Base-by-base conservation (phyloP, 2,797 vertebrate species). In the Cryptoblepharus egeriae region DNA sequence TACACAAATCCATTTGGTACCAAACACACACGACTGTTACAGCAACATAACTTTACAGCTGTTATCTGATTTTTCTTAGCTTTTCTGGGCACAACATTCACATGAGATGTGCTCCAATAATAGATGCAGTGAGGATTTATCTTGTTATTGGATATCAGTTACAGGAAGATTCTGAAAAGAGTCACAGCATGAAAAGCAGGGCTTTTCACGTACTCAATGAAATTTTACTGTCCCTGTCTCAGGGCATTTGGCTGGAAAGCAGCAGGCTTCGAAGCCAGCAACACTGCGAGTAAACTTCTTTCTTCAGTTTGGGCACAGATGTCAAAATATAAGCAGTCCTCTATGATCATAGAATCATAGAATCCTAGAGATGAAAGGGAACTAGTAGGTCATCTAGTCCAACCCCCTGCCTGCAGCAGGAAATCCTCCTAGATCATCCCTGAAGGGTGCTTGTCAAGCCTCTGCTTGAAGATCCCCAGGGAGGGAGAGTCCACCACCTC, bases 281-380 rank as follows among this genome's bases (percentile, higher is more conserved):
- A 42, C 88, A 92, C 88, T 81, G 74, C 88, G 71, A 89, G 64
- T 77, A 91, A 93, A 92, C 83, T 90, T 91, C 85, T 84, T 67
- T 75, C 74, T 86, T 63, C 52, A 69, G n/a, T 77, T 71, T 86
- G 81, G 86, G 75, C 84, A 88, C 79, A 63, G 61, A 84, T 93
- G 90, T 95, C 92, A 93, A 92, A 93, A 88, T 89, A 3, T 78
- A 90, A 87, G 70, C 88, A 90, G 90, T 93, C 94, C 94, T 94
- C 83, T 77, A 94, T n/a, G n/a, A n/a, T n/a, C n/a, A n/a, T n/a
- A n/a, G n/a, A n/a, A n/a, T n/a, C n/a, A n/a, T n/a, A n/a, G n/a
- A n/a, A n/a, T n/a, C n/a, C n/a, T n/a, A n/a, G n/a, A n/a, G n/a
- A n/a, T n/a, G n/a, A n/a, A n/a, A n/a, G n/a, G n/a, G n/a, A n/a